These are phyloP conservation scores for Chrysocyon brachyurus DNA, from an alignment of 2,797 vertebrate species.

Conservation along the genomic window DNA sequence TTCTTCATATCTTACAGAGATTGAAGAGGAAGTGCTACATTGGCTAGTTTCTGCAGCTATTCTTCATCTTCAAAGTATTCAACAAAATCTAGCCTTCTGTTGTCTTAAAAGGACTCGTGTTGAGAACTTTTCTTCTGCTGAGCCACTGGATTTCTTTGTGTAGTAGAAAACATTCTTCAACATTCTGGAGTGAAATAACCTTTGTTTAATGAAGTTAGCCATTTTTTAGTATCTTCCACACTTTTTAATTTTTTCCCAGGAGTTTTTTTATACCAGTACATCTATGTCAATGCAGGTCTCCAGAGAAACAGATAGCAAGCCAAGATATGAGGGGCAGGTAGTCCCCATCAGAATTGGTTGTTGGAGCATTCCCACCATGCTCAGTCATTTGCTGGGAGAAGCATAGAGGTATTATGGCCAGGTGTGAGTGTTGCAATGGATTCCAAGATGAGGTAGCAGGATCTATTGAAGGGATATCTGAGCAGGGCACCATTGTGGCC, in stretches of 20 bases:
- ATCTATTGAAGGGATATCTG: neutral
- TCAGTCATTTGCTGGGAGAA: neutral
- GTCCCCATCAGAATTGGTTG: neutral
- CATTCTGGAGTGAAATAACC: constrained; percentile 22
- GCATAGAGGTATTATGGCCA: neutral
- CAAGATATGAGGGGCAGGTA: neutral
- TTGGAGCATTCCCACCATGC: neutral
- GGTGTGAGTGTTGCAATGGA: neutral
- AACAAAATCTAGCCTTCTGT: neutral
- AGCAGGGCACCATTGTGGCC: neutral
- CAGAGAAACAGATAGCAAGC: neutral
- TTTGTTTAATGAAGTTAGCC: constrained; percentile 38
- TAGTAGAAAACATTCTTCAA: neutral
- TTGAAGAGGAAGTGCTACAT: neutral
- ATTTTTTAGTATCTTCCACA: constrained; percentile 24
- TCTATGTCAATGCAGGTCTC: neutral
- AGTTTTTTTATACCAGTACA: neutral
- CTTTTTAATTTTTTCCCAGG: neutral
- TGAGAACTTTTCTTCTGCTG: constrained; percentile 41
- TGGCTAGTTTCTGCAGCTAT: constrained; percentile 1
- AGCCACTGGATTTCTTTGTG: constrained; percentile 41
- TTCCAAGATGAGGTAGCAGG: neutral
- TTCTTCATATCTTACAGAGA: constrained; percentile 23
- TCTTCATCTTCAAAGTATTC: constrained; percentile 9
- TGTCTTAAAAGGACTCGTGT: neutral